A percentile compares a stretch with the other conserved stretches of the same genome.
Conservation (phyloP, 2,888 invertebrate genomes). For the Tetrapedia diversipes region DNA sequence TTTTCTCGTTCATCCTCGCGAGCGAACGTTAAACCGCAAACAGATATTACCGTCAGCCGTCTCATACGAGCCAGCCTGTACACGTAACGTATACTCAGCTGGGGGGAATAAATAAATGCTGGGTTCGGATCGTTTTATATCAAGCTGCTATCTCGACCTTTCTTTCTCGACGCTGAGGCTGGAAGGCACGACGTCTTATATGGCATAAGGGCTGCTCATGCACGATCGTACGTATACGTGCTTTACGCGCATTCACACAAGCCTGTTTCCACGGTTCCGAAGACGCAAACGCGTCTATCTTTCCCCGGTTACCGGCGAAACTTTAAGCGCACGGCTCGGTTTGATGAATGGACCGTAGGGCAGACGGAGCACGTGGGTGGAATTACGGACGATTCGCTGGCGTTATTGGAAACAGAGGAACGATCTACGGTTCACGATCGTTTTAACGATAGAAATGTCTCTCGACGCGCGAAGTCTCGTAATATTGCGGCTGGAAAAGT, state of each 20-base stretch:
- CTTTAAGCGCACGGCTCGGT: conserved; percentile 55
- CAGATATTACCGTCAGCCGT: not conserved
- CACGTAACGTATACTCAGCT: not conserved
- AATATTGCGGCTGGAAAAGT: not conserved
- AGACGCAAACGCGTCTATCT: conserved; percentile 51
- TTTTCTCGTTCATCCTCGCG: too few species aligned
- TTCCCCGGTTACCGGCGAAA: conserved; percentile 48
- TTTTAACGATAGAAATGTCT: conserved; percentile 23
- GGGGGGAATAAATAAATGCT: conserved; percentile 54
- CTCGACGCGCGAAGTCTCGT: conserved; percentile 1
- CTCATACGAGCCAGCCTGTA: conserved; percentile 14
- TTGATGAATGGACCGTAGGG: conserved; percentile 68
- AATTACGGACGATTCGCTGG: conserved; percentile 65
- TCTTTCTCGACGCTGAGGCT: conserved; percentile 42
- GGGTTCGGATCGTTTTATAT: conserved; percentile 57
- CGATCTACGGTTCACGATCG: conserved; percentile 52
- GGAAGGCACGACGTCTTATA: conserved; percentile 67
- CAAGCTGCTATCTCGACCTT: conserved; percentile 61
- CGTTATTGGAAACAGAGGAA: conserved; percentile 35
- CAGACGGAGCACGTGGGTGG: conserved; percentile 66
- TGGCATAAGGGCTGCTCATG: conserved; percentile 72
- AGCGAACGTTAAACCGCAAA: not conserved
- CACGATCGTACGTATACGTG: conserved; percentile 43
- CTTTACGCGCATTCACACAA: conserved; percentile 55
- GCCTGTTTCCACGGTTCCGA: conserved; percentile 51